Base-by-base conservation (phyloP, 2,797 vertebrate genomes). In the Sebastes matsubarae region DNA sequence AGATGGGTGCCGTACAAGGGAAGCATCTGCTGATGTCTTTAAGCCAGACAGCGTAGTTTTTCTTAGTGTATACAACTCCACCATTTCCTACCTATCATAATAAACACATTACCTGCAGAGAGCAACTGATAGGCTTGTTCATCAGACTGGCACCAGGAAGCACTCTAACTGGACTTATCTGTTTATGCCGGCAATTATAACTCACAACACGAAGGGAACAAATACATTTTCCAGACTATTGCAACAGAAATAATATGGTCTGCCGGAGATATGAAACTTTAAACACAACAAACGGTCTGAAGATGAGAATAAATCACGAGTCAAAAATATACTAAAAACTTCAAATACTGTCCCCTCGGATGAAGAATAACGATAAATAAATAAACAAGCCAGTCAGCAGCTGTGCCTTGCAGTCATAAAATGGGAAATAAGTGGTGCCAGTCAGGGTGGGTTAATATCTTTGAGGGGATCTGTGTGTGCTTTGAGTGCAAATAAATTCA, bases 401-500 rank as follows among this genome's bases (percentile, higher is more conserved):
- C 27, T 3, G 32, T 25, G 69, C 24, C 52, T 11, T 27, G 6
- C 36, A 59, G n/a, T 42, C 52, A 64, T 59, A 55, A 77, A 67
- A 42, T 52, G 25, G 32, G 34, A 67, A 75, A 24, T 54, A 30
- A 80, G 30, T 30, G 65, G n/a, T 46, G 18, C 24, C 27, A 65
- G 59, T 61, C 50, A 24, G 10, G 3, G 54, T 34, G 18, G 22
- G 50, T 22, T 46, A 5, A 64, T 34, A 46, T 81, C 34, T 69
- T 54, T 11, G 42, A 64, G 16, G 24, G 38, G 67, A 79, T 77
- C 54, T 61, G 30, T 29, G 36, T 38, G 58, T 50, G 25, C 57
- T 79, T 72, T 46, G 32, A 80, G 50, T 36, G 24, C 9, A 6
- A 30, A 68, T 82, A 1, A 60, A 86, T 65, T 42, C 65, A 30